Evolutionary conservation across 2,888 invertebrate species (phyloP).

Genomic region (Ochropleura leucogaster): DNA sequence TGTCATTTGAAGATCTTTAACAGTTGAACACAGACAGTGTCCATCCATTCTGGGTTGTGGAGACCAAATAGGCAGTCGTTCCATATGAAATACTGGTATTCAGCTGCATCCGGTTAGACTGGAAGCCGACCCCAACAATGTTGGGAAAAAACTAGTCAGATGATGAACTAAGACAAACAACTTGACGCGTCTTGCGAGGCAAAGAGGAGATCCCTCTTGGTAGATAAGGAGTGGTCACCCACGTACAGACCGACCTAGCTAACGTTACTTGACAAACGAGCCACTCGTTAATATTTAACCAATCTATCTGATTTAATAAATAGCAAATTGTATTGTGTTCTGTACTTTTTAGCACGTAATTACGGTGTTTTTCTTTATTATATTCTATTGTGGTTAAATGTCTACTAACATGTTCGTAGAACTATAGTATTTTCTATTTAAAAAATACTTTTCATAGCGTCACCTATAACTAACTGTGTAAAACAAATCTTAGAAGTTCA

Average conservation of each 20-base stretch:
- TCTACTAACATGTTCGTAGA: not conserved
- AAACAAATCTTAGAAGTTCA: no score
- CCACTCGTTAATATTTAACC: not conserved
- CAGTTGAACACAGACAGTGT: no score
- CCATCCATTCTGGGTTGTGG: no score
- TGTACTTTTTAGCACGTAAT: conserved; percentile 27
- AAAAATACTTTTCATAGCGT: no score
- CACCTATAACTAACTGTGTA: no score
- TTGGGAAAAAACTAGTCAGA: no score
- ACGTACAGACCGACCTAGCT: no score
- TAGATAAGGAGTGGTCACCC: not conserved
- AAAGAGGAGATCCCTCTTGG: not conserved
- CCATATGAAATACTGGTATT: no score
- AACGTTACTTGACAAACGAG: not conserved
- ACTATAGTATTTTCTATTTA: not conserved
- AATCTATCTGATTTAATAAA: not conserved
- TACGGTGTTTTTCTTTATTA: not conserved
- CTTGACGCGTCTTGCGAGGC: not conserved
- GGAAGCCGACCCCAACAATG: no score
- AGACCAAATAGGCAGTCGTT: no score
- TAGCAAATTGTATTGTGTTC: conserved; percentile 8
- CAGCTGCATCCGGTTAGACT: no score
- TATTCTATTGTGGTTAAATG: conserved; percentile 21
- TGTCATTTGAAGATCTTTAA: no score
- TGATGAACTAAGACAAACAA: not conserved